Evolutionary conservation across 2,888 invertebrate genomes (phyloP).

Genomic region (Globia sparganii): DNA sequence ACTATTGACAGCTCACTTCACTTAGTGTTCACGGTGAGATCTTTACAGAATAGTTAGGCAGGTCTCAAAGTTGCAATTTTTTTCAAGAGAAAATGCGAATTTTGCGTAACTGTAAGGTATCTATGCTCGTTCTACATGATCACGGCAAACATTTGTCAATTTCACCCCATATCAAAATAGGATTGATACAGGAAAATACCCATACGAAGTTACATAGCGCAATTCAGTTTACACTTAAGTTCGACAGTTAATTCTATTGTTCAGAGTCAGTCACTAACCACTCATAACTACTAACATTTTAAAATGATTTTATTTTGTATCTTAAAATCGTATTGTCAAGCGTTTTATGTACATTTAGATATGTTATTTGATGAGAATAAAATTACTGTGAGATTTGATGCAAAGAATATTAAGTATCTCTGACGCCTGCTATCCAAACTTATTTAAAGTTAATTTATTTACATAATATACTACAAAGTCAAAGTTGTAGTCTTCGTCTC

Average conservation of each 20-base stretch:
- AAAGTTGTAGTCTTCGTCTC: slow-evolving; percentile 65
- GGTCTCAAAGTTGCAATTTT: not conserved
- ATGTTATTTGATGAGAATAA: slow-evolving; percentile 87
- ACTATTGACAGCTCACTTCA: not conserved
- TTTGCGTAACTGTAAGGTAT: not conserved
- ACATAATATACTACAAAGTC: slow-evolving; percentile 71
- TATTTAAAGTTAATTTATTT: slow-evolving; percentile 66
- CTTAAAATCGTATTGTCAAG: slow-evolving; percentile 89
- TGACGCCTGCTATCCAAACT: slow-evolving; percentile 60
- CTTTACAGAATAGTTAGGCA: not conserved
- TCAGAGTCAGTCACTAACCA: slow-evolving; percentile 69
- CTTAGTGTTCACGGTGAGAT: not conserved
- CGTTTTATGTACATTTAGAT: slow-evolving; percentile 89
- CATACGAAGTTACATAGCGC: slow-evolving; percentile 41
- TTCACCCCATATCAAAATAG: slow-evolving; percentile 52
- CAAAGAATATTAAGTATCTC: slow-evolving; percentile 65
- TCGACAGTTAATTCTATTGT: slow-evolving; percentile 50
- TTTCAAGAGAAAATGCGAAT: not conserved
- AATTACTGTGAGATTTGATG: slow-evolving; percentile 72
- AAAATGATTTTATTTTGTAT: slow-evolving; percentile 77
- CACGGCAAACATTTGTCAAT: slow-evolving; percentile 28
- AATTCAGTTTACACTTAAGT: slow-evolving; percentile 54
- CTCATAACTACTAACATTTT: slow-evolving; percentile 70
- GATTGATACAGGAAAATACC: slow-evolving; percentile 50
- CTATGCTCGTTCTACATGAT: not conserved